phyloP scores from a whole-genome alignment of 2,113 vertebrate genomes.

The Catharus fuscescens region DNA sequence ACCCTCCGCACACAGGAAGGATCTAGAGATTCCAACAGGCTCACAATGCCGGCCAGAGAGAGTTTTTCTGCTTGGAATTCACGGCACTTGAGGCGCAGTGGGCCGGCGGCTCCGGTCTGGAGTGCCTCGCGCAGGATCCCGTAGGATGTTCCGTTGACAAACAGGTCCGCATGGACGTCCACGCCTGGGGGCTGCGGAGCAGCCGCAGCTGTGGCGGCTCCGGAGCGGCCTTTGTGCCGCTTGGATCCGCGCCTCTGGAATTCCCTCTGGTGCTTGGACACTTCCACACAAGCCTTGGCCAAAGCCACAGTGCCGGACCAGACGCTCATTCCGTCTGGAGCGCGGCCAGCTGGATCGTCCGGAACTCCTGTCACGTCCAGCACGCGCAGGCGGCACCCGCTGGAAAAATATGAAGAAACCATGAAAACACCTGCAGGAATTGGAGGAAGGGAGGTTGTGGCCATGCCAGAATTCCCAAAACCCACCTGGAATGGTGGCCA shows the following conservation, averaged over 20 bases:
- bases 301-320: neutral
- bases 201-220: neutral
- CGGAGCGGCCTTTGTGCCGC: neutral
- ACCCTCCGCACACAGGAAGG: constrained; percentile 74
- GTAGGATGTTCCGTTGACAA: constrained; percentile 85
- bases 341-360: neutral
- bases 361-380: no score
- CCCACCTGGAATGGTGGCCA: neutral
- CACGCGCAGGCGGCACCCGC: no score
- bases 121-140: constrained; percentile 80
- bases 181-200: neutral
- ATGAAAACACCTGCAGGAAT: no score
- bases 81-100: constrained; percentile 83
- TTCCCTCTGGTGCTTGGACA: neutral
- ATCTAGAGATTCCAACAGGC: constrained; percentile 79
- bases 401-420: no score
- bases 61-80: constrained; percentile 87
- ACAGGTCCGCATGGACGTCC: constrained; percentile 84
- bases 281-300: neutral
- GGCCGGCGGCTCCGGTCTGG: constrained; percentile 23
- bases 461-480: neutral
- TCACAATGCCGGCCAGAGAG: constrained; percentile 72
- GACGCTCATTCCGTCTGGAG: neutral
- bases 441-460: no score
- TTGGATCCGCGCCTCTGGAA: neutral